Conservation (phyloP, 2,888 invertebrate genomes). For the Aspidiotus destructor region DNA sequence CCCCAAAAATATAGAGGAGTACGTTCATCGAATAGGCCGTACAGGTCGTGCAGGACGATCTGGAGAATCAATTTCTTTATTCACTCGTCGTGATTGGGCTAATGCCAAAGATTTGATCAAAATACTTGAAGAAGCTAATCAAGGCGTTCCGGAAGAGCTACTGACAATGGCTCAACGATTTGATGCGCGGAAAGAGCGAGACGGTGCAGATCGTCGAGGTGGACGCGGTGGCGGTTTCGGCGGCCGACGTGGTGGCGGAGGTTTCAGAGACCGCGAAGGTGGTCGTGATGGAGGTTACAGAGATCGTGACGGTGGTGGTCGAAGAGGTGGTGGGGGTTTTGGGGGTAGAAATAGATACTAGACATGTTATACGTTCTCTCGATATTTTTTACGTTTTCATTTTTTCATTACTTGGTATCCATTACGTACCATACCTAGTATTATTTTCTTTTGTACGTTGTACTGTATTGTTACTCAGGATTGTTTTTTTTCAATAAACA, state of each 20-base stretch:
- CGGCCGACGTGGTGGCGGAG: conserved; percentile 41
- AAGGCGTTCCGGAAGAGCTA: conserved; percentile 63
- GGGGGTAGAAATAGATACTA: too few relatives aligned
- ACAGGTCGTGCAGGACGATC: conserved; percentile 84
- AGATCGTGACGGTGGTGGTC: conserved; percentile 37
- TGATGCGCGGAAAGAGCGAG: conserved; percentile 54
- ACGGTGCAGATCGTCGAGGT: conserved; percentile 45
- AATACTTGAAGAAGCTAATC: conserved; percentile 69
- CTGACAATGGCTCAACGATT: conserved; percentile 65
- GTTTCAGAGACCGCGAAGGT: conserved; percentile 39
- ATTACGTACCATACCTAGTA: too few relatives aligned
- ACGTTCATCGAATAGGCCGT: conserved; percentile 90
- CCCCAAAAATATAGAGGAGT: conserved; percentile 88
- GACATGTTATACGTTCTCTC: too few relatives aligned
- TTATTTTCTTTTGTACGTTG: too few relatives aligned
- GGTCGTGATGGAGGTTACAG: conserved; percentile 38
- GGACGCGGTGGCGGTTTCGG: conserved; percentile 42
- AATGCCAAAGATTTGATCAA: conserved; percentile 70
- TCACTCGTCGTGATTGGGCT: conserved; percentile 72
- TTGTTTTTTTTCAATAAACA: too few relatives aligned
- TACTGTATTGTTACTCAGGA: too few relatives aligned
- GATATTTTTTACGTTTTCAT: too few relatives aligned
- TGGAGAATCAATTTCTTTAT: conserved; percentile 71
- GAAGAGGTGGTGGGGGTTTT: conserved; percentile 34
- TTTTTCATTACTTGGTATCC: too few relatives aligned